Evolutionary conservation across 1,140 invertebrate species (phyloP), one percentile per base, ranked within the genome.

Genomic region (Drosophila melanogaster): DNA sequence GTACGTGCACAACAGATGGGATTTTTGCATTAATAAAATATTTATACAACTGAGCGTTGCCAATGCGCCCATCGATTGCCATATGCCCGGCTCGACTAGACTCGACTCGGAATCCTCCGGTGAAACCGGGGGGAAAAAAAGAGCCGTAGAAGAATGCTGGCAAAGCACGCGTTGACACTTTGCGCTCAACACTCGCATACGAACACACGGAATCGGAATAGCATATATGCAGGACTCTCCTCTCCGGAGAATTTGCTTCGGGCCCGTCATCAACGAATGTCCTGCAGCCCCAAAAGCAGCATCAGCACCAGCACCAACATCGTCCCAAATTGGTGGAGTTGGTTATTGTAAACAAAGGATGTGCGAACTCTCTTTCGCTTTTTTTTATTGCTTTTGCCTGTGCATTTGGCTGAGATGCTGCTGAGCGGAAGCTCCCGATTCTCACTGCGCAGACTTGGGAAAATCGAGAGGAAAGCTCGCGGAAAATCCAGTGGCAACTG

Each of bases 161-260:
- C 84, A 89, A 89, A 87, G 84, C 84, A 87, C 84, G 84, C 84
- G 84, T 87, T 87, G 84, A 87, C 84, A 87, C 84, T 87, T 87
- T 89, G 67, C 77, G 84, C 84, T 87, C 84, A 87, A 89, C 84
- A 80, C 84, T 84, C 66, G 49, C 79, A 87, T 59, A 69, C 38
- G n/a, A 47, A 72, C 41, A 70, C 69, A 44, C 41, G 22, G 6
- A 47, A 46, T 43, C 43, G 12, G 19, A 46, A 14, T 46, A 22
- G 51, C 30, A 58, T 15, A 51, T 44, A 44, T 44, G 15, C 30
- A 69, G 79, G 71, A 40, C 64, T 77, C 35, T 69, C 49, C 83
- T 81, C 83, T 86, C 81, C 70, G 70, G 83, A 87, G 83, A 81
- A 72, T 65, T 69, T 19, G 75, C 83, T 89, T 35, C 76, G 62